A percentile compares a stretch with the other conserved stretches of the same genome.
These are phyloP conservation scores for Onychorhynchus coronatus DNA, from an alignment of 2,113 vertebrate genomes.

Conservation along the genomic window DNA sequence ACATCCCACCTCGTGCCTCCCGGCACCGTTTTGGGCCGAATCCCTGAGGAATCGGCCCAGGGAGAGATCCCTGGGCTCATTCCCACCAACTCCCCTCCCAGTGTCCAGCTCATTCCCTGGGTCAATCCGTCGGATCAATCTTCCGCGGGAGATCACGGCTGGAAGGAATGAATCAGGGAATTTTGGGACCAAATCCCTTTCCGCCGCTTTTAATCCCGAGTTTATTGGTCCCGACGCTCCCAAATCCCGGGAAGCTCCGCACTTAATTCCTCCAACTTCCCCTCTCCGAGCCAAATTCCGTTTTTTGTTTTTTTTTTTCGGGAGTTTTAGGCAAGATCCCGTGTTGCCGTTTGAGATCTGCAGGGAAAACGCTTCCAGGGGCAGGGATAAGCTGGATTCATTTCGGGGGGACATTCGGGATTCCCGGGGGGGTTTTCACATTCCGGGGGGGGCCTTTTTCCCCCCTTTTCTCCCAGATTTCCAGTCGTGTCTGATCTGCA, in stretches of 20 bases:
- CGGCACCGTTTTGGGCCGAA: neutral
- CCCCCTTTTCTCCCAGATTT: slow-evolving; percentile 79
- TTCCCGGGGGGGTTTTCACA: neutral
- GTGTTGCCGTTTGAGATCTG: neutral
- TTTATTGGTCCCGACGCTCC: neutral
- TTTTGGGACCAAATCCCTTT: slow-evolving; percentile 29
- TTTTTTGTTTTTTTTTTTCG: too few relatives aligned
- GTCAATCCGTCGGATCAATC: slow-evolving; percentile 13
- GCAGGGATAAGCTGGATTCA: neutral
- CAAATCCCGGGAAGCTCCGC: neutral
- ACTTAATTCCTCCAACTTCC: slow-evolving; percentile 3
- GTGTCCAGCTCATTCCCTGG: neutral
- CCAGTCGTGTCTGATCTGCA: slow-evolving; percentile 93
- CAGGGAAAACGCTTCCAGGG: neutral
- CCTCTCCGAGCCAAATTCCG: neutral
- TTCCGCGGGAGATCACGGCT: slow-evolving; percentile 21
- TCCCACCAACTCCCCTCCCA: too few relatives aligned
- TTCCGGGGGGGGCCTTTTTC: neutral
- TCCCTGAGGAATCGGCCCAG: fast-evolving
- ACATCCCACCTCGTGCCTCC: neutral
- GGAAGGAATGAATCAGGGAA: slow-evolving; percentile 40
- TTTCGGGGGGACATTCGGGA: neutral
- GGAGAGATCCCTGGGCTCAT: neutral
- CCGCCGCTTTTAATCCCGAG: neutral
- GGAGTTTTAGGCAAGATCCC: neutral